Evolutionary conservation across 2,888 invertebrate species (phyloP).

Genomic region (Eupithecia exiguata): DNA sequence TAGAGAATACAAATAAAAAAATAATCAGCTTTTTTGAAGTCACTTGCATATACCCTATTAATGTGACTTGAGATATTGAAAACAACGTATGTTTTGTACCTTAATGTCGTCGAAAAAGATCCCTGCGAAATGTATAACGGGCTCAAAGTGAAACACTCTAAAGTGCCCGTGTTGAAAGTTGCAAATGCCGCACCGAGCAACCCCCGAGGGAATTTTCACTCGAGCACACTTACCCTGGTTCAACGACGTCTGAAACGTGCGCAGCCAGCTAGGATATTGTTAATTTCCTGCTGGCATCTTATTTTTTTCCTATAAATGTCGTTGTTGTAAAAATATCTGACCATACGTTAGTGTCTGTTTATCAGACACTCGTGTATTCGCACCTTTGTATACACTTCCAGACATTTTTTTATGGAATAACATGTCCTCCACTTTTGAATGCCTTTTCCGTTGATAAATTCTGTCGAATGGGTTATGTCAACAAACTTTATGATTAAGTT

Average conservation of each 20-base stretch:
- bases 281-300: constrained; percentile 30
- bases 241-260: constrained; percentile 39
- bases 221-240: constrained; percentile 42
- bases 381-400: no score
- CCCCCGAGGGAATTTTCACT: constrained; percentile 34
- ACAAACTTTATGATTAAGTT: neutral
- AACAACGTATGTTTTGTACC: neutral
- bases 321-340: neutral
- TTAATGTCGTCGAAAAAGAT: neutral
- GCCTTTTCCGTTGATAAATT: neutral
- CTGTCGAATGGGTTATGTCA: neutral
- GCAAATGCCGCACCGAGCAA: constrained; percentile 37
- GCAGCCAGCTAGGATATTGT: constrained; percentile 37
- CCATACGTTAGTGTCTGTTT: neutral
- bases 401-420: no score
- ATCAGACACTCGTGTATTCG: no score
- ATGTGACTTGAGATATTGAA: neutral
- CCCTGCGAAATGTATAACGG: neutral
- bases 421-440: no score
- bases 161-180: constrained; percentile 37
- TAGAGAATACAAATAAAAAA: no score
- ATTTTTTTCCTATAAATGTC: neutral
- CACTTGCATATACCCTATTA: no score
- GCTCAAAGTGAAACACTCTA: constrained; percentile 29
- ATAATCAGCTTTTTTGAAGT: no score